phyloP scores from a whole-genome alignment of 2,888 invertebrate species.

The Rhagophthalmus giganteus region DNA sequence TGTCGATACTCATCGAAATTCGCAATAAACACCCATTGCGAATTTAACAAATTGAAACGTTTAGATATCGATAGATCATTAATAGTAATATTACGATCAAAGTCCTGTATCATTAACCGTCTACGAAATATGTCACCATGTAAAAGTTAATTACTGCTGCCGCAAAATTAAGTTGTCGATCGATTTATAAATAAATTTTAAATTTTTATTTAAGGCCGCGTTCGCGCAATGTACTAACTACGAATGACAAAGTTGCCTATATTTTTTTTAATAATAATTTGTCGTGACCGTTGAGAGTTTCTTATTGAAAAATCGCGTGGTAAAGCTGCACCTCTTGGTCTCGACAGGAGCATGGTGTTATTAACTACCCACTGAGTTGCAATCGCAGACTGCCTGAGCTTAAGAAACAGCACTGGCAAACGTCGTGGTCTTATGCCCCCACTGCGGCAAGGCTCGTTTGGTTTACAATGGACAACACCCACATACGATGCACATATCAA shows the following conservation, averaged over 20 bases:
- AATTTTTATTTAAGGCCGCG: too few species aligned
- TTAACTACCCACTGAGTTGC: conserved; percentile 26
- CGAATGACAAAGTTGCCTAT: too few species aligned
- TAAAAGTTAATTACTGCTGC: too few species aligned
- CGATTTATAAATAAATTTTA: too few species aligned
- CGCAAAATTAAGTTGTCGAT: too few species aligned
- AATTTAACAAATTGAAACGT: too few species aligned
- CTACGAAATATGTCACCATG: too few species aligned
- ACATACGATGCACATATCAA: conserved; percentile 21
- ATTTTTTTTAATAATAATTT: neutral
- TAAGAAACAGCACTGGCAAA: conserved; percentile 27
- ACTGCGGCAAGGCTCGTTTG: conserved; percentile 28
- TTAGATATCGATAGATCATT: too few species aligned
- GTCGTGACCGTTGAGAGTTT: neutral
- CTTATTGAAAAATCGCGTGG: conserved; percentile 1
- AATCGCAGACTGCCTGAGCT: conserved; percentile 32
- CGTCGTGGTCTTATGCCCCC: conserved; percentile 28
- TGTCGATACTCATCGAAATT: neutral
- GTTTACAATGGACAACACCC: conserved; percentile 30
- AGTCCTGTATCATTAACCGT: too few species aligned
- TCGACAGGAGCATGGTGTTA: conserved; percentile 22
- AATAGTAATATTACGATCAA: too few species aligned
- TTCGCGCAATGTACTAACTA: too few species aligned
- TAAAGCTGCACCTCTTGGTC: conserved; percentile 11
- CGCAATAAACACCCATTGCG: too few species aligned